Percentiles rank a stretch among this genome's conserved stretches.
These are phyloP conservation scores for Xestoiulus laeticollis DNA, from an alignment of 2,888 invertebrate genomes.

Conservation along the genomic window DNA sequence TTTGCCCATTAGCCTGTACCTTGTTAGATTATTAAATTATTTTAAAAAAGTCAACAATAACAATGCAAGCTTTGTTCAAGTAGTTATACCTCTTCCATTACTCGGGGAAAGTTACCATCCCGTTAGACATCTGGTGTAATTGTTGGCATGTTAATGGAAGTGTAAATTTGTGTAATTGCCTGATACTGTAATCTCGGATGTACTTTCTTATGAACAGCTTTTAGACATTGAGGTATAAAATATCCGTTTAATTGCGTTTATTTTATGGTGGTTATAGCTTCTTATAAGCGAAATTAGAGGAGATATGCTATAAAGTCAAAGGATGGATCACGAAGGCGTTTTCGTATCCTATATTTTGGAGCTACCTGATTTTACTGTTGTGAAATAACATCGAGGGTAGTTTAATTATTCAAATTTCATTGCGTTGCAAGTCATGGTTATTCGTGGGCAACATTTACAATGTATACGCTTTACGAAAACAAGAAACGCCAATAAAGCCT, in stretches of 20 bases:
- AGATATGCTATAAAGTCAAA: neutral
- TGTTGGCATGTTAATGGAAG: neutral
- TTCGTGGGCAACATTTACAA: neutral
- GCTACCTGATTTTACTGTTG: neutral
- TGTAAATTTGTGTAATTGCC: neutral
- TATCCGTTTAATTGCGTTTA: neutral
- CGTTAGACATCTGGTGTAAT: neutral
- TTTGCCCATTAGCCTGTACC: neutral
- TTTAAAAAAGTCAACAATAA: constrained; percentile 4
- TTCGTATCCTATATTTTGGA: neutral
- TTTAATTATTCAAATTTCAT: neutral
- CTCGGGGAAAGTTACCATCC: neutral
- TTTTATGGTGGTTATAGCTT: neutral
- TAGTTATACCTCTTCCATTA: neutral
- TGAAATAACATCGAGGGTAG: neutral
- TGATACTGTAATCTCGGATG: neutral
- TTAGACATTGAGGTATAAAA: neutral
- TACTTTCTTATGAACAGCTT: neutral
- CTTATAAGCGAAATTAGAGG: neutral
- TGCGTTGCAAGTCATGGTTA: constrained; percentile 34
- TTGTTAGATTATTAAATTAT: constrained; percentile 43
- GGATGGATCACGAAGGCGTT: neutral
- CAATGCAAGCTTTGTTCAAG: neutral
- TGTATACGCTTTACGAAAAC: neutral
- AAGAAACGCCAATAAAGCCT: neutral